Base-by-base conservation (phyloP, 2,797 vertebrate genomes). In the Microchirus variegatus region DNA sequence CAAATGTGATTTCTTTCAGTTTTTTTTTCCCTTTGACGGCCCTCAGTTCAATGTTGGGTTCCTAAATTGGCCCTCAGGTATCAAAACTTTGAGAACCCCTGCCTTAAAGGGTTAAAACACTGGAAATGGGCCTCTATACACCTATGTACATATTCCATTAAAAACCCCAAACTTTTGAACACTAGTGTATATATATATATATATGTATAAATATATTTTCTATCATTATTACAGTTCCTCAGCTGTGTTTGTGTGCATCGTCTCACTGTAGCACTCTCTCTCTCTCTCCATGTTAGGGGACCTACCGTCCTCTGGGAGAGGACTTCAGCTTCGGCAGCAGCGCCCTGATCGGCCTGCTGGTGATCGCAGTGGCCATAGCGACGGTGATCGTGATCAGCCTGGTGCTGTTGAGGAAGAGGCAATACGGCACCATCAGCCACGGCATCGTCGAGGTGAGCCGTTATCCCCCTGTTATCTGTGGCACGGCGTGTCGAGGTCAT, bases 391-490 rank as follows among this genome's bases (percentile, higher is more conserved):
- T 99, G 77, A 96, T 99, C 92, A 98, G 96, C 81, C 90, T 99
- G 88, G 96, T 99, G 91, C 93, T 98, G 84, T 89, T 99, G 92
- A 94, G 97, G 91, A 98, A 97, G 93, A 93, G 96, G 82, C 97
- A 97, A 71, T 98, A 99, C 0, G 96, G 96, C 55, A 96, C 96
- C 80, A 99, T 99, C 93, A 98, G 97, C 85, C 98, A 99, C 0
- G 98, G 97, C 50, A 96, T 99, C 38, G 96, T 99, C 89, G 98
- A 99, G 95, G 97, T 99, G 77, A 93, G 95, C 47, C n/a, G n/a
- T n/a, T n/a, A n/a, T n/a, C 22, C 4, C 15, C 16, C 31, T 46
- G 48, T 16, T 44, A 49, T 19, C n/a, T 9, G 9, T 11, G 18
- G n/a, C 52, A 8, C 17, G n/a, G 38, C 5, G 13, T 16, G 53